Base-by-base conservation (phyloP, 2,113 vertebrate genomes). In the Calidris pugnax region DNA sequence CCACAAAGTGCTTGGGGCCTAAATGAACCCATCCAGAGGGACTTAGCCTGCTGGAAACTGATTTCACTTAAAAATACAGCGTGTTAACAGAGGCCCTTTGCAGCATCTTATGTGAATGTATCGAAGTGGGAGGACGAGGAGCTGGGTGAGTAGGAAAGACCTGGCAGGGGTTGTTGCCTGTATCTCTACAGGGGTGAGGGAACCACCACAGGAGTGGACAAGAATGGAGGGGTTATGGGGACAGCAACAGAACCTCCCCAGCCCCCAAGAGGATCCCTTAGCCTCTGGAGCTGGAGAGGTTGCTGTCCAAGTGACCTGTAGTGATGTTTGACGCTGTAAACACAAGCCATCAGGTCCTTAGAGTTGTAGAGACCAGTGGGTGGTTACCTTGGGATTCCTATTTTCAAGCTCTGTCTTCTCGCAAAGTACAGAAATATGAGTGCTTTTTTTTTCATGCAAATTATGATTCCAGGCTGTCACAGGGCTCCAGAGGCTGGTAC, bases 21-120 rank as follows among this genome's bases (percentile, higher is more conserved):
- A 92, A 91, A 94, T 96, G 90, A 90, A 97, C 69, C 86, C 82
- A 30, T 87, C 93, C 90, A 89, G 90, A 87, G 86, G 93, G 82
- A 89, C 64, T 94, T 96, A 95, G 67, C 89, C 66, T 89, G 87
- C 86, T 97, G 50, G 92, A 97, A 97, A 97, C 91, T 78, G 95
- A 93, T 96, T 95, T 93, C 53, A 95, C 90, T 97, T 87, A 85
- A 96, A 97, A 96, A 96, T 89, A 67, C 9, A 4, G 16, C 32
- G 56, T 85, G 93, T 95, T 95, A 98, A 73, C 68, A 96, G 80
- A 51, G 74, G 45, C 60, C 41, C 59, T 95, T 91, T 60, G 89
- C 90, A 90, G 23, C 87, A 94, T 87, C 95, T 95, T 94, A 86
- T 64, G 64, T 74, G 78, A 95, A 87, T 74, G 79, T 86, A 94